These are phyloP conservation scores for Palaemon carinicauda DNA, from an alignment of 1,140 invertebrate genomes.

Conservation along the genomic window DNA sequence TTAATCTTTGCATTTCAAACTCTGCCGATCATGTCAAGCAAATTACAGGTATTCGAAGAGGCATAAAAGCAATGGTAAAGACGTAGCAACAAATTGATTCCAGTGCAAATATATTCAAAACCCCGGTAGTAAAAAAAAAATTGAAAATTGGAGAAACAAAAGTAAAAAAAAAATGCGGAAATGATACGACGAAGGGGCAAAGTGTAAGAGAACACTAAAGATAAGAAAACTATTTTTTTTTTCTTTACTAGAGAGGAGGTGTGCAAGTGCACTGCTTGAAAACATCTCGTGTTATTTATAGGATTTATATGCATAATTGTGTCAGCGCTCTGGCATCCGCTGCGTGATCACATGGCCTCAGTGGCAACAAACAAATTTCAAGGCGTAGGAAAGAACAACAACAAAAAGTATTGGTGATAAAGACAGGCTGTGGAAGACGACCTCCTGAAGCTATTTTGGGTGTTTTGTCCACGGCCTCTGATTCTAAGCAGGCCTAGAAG, in stretches of 20 bases:
- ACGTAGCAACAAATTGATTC: background rate
- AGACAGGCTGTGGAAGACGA: slow-evolving; percentile 21
- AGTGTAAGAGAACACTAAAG: no score
- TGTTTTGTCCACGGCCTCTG: slow-evolving; percentile 34
- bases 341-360: no score
- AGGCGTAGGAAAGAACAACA: background rate
- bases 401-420: background rate
- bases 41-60: slow-evolving; percentile 22
- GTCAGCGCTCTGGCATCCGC: no score
- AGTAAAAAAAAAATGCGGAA: no score
- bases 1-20: background rate
- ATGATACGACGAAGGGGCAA: no score
- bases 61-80: background rate
- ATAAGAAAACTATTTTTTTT: no score
- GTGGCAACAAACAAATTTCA: background rate
- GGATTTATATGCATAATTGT: no score
- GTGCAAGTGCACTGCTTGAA: no score
- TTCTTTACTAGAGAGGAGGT: no score
- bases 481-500: slow-evolving; percentile 41
- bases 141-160: no score
- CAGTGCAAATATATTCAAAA: background rate
- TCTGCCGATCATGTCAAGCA: slow-evolving; percentile 1
- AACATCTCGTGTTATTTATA: no score
- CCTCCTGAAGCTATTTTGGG: background rate
- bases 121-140: no score